phyloP scores from a whole-genome alignment of 2,113 vertebrate species.

The Oryzias javanicus region DNA sequence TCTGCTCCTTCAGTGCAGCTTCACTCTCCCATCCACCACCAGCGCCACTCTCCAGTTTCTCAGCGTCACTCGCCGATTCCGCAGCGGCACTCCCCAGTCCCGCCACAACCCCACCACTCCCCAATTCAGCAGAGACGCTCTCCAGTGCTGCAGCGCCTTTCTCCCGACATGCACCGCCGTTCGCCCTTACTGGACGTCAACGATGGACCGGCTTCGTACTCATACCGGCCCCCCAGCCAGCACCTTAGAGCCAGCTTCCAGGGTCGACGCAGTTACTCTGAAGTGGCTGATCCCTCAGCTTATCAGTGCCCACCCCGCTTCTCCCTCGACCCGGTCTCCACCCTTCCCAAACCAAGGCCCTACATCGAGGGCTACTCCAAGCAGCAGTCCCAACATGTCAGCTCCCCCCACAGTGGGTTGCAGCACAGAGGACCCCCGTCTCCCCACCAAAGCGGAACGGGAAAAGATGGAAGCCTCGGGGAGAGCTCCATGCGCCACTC shows the following conservation, averaged over 20 bases:
- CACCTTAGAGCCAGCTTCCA: constrained; percentile 93
- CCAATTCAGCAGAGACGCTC: constrained; percentile 84
- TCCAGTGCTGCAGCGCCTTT: constrained; percentile 81
- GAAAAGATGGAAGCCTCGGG: constrained; percentile 65
- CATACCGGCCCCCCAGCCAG: constrained; percentile 85
- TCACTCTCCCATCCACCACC: constrained; percentile 80
- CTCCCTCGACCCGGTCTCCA: constrained; percentile 87
- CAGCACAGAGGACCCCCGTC: constrained; percentile 63
- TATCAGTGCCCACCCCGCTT: constrained; percentile 86
- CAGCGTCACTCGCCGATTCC: constrained; percentile 86
- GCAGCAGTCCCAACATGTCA: constrained; percentile 60
- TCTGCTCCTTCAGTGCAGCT: constrained; percentile 79
- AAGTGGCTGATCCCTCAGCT: constrained; percentile 86
- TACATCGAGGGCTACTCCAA: constrained; percentile 84
- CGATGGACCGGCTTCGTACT: constrained; percentile 82
- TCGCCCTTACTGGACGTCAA: constrained; percentile 80
- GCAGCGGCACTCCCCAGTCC: constrained; percentile 77
- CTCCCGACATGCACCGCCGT: constrained; percentile 80
- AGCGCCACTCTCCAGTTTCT: constrained; percentile 80
- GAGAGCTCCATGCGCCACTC: constrained; percentile 78
- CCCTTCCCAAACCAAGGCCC: constrained; percentile 89
- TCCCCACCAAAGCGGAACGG: constrained; percentile 43
- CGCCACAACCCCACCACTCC: constrained; percentile 75
- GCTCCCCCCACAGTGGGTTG: constrained; percentile 55
- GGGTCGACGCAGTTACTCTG: constrained; percentile 93